Evolutionary conservation across 2,113 vertebrate species (phyloP).

Genomic region (Castor canadensis): DNA sequence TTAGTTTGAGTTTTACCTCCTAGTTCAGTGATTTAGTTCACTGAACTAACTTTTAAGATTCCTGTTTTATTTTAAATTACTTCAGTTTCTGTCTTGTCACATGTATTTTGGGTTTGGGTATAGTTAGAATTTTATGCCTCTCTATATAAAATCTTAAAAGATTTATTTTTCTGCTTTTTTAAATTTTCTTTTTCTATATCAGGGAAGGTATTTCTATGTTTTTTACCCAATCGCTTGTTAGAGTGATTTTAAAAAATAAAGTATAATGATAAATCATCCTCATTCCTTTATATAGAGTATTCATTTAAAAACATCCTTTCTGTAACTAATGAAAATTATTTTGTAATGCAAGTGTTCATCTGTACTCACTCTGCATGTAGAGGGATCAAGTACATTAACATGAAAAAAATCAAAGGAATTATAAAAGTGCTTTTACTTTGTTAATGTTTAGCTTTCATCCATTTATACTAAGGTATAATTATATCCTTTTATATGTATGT

Average conservation of each 20-base stretch:
- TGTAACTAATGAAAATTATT: conserved; percentile 46
- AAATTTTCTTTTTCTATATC: not conserved
- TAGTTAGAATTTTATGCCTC: not conserved
- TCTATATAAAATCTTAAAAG: not conserved
- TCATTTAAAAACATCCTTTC: conserved; percentile 47
- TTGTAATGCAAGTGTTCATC: conserved; percentile 19
- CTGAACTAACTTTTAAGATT: no score
- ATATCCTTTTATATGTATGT: conserved; percentile 7
- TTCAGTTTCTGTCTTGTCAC: conserved; percentile 5
- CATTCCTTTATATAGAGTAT: not conserved
- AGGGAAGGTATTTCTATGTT: conserved; percentile 6
- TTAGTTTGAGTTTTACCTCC: not conserved
- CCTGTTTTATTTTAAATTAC: not conserved
- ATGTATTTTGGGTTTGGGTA: not conserved
- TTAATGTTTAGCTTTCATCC: conserved; percentile 49
- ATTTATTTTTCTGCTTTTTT: not conserved
- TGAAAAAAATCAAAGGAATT: conserved; percentile 64
- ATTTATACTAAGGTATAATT: conserved; percentile 41
- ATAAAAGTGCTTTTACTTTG: conserved; percentile 53
- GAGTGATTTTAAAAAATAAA: conserved; percentile 23
- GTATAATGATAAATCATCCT: not conserved
- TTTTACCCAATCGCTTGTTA: not conserved
- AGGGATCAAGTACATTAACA: conserved; percentile 34
- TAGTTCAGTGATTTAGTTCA: no score
- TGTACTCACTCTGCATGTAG: not conserved